Evolutionary conservation across 2,888 invertebrate genomes (phyloP).

Genomic region (Acanthosoma haemorrhoidale): DNA sequence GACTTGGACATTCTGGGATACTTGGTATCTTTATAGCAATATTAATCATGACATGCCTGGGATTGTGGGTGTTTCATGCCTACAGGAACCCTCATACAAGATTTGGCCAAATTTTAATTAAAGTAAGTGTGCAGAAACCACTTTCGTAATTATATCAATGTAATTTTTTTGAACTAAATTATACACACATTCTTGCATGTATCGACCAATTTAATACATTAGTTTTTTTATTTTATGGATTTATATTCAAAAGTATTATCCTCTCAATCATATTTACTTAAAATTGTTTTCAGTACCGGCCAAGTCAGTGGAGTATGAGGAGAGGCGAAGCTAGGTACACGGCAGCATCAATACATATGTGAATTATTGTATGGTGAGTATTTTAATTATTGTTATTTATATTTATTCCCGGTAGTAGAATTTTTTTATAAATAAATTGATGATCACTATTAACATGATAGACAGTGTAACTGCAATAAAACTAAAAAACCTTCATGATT

Average conservation of each 20-base stretch:
- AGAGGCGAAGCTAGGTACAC: constrained; percentile 89
- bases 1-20: constrained; percentile 36
- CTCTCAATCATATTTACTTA: constrained; percentile 20
- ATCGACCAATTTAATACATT: too few species aligned
- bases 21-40: constrained; percentile 37
- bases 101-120: constrained; percentile 92
- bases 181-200: too few species aligned
- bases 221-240: too few species aligned
- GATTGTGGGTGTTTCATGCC: constrained; percentile 84
- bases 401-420: too few species aligned
- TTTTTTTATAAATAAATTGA: too few species aligned
- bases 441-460: too few species aligned
- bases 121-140: constrained; percentile 55
- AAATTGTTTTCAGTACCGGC: constrained; percentile 71
- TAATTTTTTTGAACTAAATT: too few species aligned
- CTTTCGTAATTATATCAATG: neutral
- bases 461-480: too few species aligned
- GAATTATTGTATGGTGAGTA: constrained; percentile 43
- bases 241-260: too few species aligned
- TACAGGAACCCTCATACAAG: constrained; percentile 93
- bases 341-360: constrained; percentile 93
- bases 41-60: constrained; percentile 47
- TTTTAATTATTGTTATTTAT: neutral
- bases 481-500: too few species aligned
- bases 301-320: constrained; percentile 83